Conservation (phyloP, 2,888 invertebrate genomes). For the Calephelis perditalis region DNA sequence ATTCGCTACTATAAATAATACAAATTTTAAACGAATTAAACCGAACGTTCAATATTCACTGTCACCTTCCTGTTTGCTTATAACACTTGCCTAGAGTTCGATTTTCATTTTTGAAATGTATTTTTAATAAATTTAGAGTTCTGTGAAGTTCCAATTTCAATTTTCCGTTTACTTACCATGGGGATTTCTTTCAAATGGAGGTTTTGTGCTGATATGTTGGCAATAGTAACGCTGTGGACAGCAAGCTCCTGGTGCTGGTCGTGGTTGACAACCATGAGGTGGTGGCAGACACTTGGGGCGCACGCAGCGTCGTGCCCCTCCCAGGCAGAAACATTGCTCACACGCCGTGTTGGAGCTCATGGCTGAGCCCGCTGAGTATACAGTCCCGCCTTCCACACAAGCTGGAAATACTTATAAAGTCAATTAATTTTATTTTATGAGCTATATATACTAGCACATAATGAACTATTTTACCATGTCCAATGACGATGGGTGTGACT, state of each 20-base stretch:
- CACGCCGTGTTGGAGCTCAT: constrained; percentile 88
- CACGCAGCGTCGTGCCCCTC: constrained; percentile 85
- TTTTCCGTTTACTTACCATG: constrained; percentile 36
- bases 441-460: not conserved
- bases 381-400: constrained; percentile 83
- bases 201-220: constrained; percentile 37
- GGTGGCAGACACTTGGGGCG: constrained; percentile 88
- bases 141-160: too few relatives aligned
- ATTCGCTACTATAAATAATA: too few relatives aligned
- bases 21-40: too few relatives aligned
- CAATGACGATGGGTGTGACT: constrained; percentile 34
- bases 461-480: constrained; percentile 41
- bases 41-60: too few relatives aligned
- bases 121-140: too few relatives aligned
- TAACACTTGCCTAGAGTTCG: too few relatives aligned
- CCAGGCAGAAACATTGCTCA: constrained; percentile 91
- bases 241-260: constrained; percentile 82
- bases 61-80: too few relatives aligned
- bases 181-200: constrained; percentile 36
- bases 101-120: too few relatives aligned
- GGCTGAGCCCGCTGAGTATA: constrained; percentile 89
- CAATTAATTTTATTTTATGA: constrained; percentile 16
- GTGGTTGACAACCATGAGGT: constrained; percentile 83
- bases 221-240: constrained; percentile 90
- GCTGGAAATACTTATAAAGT: constrained; percentile 67